phyloP scores from a whole-genome alignment of 1,140 invertebrate genomes.

The Acromyrmex charruanus region DNA sequence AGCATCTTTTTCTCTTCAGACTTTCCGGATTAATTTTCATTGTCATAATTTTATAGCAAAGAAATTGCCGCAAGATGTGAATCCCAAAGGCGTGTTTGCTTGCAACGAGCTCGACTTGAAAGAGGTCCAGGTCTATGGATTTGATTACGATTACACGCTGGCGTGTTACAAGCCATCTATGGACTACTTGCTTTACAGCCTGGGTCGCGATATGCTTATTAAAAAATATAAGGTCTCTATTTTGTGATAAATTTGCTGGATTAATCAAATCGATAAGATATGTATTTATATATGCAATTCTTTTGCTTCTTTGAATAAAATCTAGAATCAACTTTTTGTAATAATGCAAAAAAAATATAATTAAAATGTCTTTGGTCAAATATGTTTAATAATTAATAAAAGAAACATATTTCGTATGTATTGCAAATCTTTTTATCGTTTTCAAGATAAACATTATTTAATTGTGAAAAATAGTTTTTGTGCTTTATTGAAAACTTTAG shows the following conservation, averaged over 20 bases:
- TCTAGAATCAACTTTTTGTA: not conserved
- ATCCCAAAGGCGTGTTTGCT: constrained; percentile 96
- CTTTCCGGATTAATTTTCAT: not conserved
- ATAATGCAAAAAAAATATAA: not conserved
- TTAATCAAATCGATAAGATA: not conserved
- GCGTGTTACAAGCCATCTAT: constrained; percentile 97
- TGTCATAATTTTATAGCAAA: constrained; percentile 89
- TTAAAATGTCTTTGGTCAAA: not conserved
- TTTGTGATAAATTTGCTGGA: not conserved
- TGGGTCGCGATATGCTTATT: constrained; percentile 95
- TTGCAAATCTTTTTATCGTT: not conserved
- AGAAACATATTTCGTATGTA: not conserved
- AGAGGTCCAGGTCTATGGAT: constrained; percentile 98
- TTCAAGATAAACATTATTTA: not conserved
- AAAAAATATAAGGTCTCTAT: constrained; percentile 93
- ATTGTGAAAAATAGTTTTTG: not conserved
- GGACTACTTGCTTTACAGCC: constrained; percentile 96
- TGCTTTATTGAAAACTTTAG: not conserved
- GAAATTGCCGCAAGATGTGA: constrained; percentile 95
- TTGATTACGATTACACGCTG: constrained; percentile 99
- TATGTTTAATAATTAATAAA: not conserved
- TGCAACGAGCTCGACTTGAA: constrained; percentile 97
- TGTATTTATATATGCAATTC: not conserved
- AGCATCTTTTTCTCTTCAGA: not conserved
- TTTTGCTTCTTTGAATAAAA: not conserved